Conservation (phyloP, 2,797 vertebrate genomes). For the Columba guinea region DNA sequence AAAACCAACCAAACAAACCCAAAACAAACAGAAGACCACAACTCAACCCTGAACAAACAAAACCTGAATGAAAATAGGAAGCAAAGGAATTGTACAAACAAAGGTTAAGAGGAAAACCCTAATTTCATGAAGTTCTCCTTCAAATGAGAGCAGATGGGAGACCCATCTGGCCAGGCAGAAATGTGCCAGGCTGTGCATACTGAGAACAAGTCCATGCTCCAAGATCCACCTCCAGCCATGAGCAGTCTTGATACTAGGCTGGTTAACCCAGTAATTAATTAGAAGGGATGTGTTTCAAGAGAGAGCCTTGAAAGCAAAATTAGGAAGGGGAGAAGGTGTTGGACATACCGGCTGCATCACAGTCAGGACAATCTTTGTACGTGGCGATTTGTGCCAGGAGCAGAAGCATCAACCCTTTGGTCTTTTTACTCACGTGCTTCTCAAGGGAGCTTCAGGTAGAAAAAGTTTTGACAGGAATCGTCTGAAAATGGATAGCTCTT, state of each 20-base stretch:
- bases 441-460: not conserved
- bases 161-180: slow-evolving; percentile 57
- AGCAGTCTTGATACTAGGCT: slow-evolving; percentile 15
- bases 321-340: not conserved
- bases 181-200: slow-evolving; percentile 36
- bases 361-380: not conserved
- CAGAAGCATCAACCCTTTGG: not conserved
- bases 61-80: not conserved
- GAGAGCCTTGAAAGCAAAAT: not conserved
- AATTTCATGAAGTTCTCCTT: slow-evolving; percentile 29
- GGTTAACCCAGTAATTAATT: slow-evolving; percentile 57
- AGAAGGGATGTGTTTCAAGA: not conserved
- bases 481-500: not conserved
- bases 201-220: slow-evolving; percentile 41
- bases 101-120: slow-evolving; percentile 48
- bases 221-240: slow-evolving; percentile 60
- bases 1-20: too few species aligned
- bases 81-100: not conserved
- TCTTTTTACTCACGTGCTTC: not conserved
- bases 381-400: not conserved
- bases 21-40: too few species aligned
- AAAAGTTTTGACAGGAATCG: not conserved
- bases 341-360: accelerated
- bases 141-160: slow-evolving; percentile 50
- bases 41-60: not conserved